Evolutionary conservation across 2,797 vertebrate species (phyloP).

Genomic region (Amazona finschi): DNA sequence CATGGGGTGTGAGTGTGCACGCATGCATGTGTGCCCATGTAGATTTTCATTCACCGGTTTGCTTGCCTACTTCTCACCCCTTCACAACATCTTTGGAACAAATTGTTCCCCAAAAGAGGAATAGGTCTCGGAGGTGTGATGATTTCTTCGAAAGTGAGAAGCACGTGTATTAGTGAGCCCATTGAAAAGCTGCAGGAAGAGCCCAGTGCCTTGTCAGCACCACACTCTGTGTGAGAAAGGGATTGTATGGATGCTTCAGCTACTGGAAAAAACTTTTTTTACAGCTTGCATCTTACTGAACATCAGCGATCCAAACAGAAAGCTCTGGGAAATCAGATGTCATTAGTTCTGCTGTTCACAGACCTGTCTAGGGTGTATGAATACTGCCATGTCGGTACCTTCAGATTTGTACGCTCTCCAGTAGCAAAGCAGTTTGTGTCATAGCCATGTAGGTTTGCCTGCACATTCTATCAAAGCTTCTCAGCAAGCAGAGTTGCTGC

Average conservation of each 20-base stretch:
- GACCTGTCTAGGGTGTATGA: fast-evolving
- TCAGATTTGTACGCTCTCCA: fast-evolving
- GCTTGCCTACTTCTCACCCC: neutral
- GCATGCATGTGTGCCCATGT: fast-evolving
- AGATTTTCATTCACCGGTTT: neutral
- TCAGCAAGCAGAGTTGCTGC: neutral
- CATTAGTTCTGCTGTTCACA: neutral
- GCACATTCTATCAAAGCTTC: neutral
- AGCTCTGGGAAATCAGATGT: neutral
- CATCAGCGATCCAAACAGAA: neutral
- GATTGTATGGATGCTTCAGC: neutral
- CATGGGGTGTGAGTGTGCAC: neutral
- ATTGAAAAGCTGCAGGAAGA: neutral
- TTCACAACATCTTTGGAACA: neutral
- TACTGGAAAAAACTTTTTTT: neutral
- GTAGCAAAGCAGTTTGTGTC: neutral
- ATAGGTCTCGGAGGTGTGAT: neutral
- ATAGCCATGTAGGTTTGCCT: neutral
- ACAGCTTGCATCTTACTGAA: neutral
- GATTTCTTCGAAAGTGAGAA: neutral
- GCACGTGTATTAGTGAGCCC: neutral
- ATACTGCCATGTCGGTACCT: neutral
- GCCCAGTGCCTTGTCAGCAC: neutral
- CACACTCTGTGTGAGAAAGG: neutral
- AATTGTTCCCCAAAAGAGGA: neutral